phyloP scores from a whole-genome alignment of 2,888 invertebrate species.

The Eilema sororculum region DNA sequence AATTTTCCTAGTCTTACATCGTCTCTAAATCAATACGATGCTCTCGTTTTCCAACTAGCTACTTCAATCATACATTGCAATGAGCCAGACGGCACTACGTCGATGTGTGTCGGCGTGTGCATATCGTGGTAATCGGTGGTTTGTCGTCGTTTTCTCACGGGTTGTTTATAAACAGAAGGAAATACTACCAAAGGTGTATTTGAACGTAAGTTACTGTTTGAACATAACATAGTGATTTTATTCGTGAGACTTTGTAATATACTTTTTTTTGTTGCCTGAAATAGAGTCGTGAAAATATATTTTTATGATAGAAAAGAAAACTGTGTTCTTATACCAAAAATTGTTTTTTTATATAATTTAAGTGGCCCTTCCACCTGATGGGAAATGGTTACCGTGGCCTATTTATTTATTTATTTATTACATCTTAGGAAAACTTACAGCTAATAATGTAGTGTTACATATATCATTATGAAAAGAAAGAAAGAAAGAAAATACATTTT shows the following conservation, averaged over 20 bases:
- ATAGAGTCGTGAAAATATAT: background rate
- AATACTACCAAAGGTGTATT: constrained; percentile 39
- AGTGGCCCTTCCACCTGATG: too few relatives aligned
- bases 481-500: too few relatives aligned
- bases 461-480: too few relatives aligned
- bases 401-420: too few relatives aligned
- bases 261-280: background rate
- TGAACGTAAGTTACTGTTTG: constrained; percentile 11
- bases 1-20: background rate
- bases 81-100: background rate
- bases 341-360: too few relatives aligned
- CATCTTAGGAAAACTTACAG: too few relatives aligned
- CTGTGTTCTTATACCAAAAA: too few relatives aligned
- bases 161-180: constrained; percentile 70
- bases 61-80: background rate
- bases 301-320: background rate
- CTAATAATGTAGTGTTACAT: too few relatives aligned
- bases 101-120: constrained; percentile 32
- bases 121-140: constrained; percentile 35
- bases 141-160: constrained; percentile 69
- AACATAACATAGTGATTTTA: constrained; percentile 13
- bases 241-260: background rate
- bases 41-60: background rate
- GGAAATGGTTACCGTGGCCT: too few relatives aligned
- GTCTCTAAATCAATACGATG: background rate